Evolutionary conservation across 2,888 invertebrate species (phyloP).

Genomic region (Phasia obesa): DNA sequence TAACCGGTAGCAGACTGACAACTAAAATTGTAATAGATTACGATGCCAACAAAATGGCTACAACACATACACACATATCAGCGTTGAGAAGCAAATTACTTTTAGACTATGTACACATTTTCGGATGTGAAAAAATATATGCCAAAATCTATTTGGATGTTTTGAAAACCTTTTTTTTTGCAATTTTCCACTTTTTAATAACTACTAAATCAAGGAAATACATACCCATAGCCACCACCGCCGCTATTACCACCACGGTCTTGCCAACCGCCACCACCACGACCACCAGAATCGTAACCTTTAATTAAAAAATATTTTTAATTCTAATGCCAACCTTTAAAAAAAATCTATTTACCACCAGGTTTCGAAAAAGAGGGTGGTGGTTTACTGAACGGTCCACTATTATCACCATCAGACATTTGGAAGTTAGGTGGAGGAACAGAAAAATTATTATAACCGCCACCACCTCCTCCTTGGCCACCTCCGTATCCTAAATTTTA

Average conservation of each 20-base stretch:
- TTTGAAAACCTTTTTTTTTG: slow-evolving; percentile 64
- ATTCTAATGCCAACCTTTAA: not conserved
- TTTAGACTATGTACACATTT: not conserved
- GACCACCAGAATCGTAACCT: slow-evolving; percentile 79
- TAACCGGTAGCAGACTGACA: slow-evolving; percentile 18
- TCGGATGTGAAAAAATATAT: not conserved
- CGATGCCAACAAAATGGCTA: slow-evolving; percentile 64
- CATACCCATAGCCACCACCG: slow-evolving; percentile 80
- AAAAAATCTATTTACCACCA: slow-evolving; percentile 75
- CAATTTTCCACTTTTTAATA: slow-evolving; percentile 57
- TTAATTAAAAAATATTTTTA: slow-evolving; percentile 37
- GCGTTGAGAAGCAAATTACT: slow-evolving; percentile 73
- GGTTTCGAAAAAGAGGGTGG: slow-evolving; percentile 80
- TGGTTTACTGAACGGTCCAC: slow-evolving; percentile 80
- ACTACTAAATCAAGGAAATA: slow-evolving; percentile 66
- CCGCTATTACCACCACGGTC: slow-evolving; percentile 77
- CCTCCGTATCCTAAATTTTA: slow-evolving; percentile 71
- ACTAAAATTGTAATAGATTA: slow-evolving; percentile 57
- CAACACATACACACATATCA: slow-evolving; percentile 28
- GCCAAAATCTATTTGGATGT: not conserved
- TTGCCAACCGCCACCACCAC: slow-evolving; percentile 76
- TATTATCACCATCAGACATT: slow-evolving; percentile 78
- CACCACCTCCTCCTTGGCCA: slow-evolving; percentile 74
- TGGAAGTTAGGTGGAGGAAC: slow-evolving; percentile 81
- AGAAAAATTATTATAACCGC: slow-evolving; percentile 80